A percentile compares a stretch with the other conserved stretches of the same genome.
These are phyloP conservation scores for Charadrius vociferus DNA, from an alignment of 2,113 vertebrate genomes.

Conservation along the genomic window DNA sequence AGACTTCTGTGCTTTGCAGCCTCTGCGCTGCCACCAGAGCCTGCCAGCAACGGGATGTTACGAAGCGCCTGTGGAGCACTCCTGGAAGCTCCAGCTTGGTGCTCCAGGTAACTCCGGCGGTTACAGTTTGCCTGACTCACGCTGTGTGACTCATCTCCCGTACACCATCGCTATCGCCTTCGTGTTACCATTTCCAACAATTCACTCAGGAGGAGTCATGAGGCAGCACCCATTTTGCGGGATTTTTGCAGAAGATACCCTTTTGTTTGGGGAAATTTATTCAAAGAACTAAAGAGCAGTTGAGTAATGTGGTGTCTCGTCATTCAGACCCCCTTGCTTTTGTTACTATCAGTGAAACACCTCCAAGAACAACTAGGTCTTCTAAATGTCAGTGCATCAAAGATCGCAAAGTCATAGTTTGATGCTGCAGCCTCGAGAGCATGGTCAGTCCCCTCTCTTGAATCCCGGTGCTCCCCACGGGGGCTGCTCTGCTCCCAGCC, in stretches of 20 bases:
- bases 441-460: background rate
- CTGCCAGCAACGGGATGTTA: background rate
- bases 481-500: background rate
- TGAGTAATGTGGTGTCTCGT: background rate
- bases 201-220: background rate
- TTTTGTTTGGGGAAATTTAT: background rate
- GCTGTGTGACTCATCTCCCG: background rate
- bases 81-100: background rate
- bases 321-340: background rate
- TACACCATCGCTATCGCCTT: background rate
- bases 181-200: background rate
- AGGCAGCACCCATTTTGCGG: background rate
- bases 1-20: background rate
- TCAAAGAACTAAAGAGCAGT: background rate
- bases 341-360: background rate
- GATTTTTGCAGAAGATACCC: background rate
- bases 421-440: background rate
- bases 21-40: background rate
- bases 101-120: background rate
- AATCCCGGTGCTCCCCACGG: background rate
- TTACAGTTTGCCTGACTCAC: background rate
- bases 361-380: background rate
- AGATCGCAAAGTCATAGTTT: background rate
- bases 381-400: background rate
- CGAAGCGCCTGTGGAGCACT: background rate